Percentiles rank a stretch among this genome's conserved stretches.
Evolutionary conservation across 1,140 invertebrate genomes (phyloP).

Genomic region (Conus betulinus): DNA sequence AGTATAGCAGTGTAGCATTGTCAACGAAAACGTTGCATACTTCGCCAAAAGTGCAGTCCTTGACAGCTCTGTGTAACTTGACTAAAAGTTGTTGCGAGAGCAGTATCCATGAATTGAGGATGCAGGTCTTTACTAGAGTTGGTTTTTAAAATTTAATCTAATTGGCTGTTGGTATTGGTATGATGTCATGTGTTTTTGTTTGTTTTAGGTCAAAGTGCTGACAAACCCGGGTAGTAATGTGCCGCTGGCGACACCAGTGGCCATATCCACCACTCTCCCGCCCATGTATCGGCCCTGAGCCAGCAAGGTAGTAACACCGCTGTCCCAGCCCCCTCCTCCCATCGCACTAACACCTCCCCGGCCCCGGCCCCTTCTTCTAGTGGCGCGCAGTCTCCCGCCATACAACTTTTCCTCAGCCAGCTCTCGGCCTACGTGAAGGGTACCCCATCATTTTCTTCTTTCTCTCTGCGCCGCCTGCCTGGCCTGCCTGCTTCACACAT

Average conservation of each 20-base stretch:
- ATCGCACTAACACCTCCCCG: conserved; percentile 44
- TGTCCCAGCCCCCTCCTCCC: conserved; percentile 51
- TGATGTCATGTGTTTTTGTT: neutral
- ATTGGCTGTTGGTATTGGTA: no score
- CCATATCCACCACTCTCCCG: conserved; percentile 80
- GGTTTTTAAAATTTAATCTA: no score
- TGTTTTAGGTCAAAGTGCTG: conserved; percentile 80
- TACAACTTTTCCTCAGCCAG: conserved; percentile 56
- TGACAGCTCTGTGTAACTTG: no score
- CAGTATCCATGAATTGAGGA: no score
- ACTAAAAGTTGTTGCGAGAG: no score
- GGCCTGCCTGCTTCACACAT: conserved; percentile 27
- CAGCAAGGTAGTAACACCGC: conserved; percentile 68
- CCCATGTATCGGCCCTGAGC: conserved; percentile 78
- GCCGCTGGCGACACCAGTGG: conserved; percentile 78
- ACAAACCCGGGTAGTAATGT: conserved; percentile 77
- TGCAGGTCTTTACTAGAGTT: no score
- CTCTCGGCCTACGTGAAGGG: conserved; percentile 57
- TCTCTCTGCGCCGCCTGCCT: conserved; percentile 37
- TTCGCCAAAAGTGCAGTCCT: no score
- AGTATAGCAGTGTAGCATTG: no score
- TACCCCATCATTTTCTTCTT: conserved; percentile 49
- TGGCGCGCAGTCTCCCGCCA: conserved; percentile 43
- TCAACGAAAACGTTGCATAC: no score
- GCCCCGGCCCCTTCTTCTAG: conserved; percentile 38